Base-by-base conservation (phyloP, 2,888 invertebrate species). In the Lissonota sp. region DNA sequence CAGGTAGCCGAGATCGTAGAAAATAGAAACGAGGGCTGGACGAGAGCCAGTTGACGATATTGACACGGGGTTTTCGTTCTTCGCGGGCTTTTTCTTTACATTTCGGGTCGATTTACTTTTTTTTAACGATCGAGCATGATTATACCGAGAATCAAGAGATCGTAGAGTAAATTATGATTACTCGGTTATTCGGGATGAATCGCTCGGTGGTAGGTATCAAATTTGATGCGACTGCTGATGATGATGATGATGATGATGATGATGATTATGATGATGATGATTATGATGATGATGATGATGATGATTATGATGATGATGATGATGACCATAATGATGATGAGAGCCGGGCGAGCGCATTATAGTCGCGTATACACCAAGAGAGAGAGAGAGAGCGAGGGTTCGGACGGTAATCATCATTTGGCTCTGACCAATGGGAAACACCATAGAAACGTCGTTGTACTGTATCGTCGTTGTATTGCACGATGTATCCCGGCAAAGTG, bases 361-460 rank as follows among this genome's bases (percentile, higher is more conserved):
- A 67, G 79, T 60, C 55, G n/a, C 14, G 51, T 51, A 37, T 53
- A 60, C 6, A 8, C 58, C 14, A 53, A 44, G 60, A 58, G 60
- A 44, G 57, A 44, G 60, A 40, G 64, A 53, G 14, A 40, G 44
- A 44, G 46, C 44, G 51, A 60, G 76, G 60, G 72, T 79, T 74
- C 84, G 78, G 84, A 82, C 84, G 87, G 91, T 86, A 91, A 91
- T 92, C 91, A 91, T 91, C 90, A 89, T 92, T 90, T 89, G 88
- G 86, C 86, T 82, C 86, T 82, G 83, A 83, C 87, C 88, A 90
- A 91, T 91, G 91, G 90, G 86, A 85, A 88, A 89, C 88, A 87
- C 90, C 90, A 91, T 90, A 83, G 83, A 83, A 79, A 66, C 76
- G 58, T 71, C 60, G 66, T 66, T 71, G 60, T 44, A 63, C n/a